Conservation (phyloP, 2,113 vertebrate genomes). For the Benitochromis conjunctus region DNA sequence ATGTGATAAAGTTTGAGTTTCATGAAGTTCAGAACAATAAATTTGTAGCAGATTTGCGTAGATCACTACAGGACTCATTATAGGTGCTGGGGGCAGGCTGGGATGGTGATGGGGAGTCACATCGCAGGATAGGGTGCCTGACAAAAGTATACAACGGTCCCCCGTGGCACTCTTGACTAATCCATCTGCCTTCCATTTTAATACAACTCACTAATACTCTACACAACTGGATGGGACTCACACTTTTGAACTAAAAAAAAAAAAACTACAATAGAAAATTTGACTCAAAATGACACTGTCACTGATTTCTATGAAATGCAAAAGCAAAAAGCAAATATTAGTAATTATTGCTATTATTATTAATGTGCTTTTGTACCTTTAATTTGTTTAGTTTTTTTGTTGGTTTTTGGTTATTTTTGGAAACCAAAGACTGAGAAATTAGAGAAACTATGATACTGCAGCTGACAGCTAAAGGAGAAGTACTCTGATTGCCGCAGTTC, state of each 20-base stretch:
- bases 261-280: rapidly evolving
- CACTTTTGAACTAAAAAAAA: background rate
- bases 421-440: background rate
- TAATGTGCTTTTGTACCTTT: background rate
- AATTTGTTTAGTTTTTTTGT: background rate
- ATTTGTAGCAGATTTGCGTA: background rate
- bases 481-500: background rate
- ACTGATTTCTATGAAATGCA: background rate
- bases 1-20: background rate
- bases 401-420: background rate
- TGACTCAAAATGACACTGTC: background rate
- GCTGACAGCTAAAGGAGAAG: background rate
- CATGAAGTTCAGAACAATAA: background rate
- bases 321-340: rapidly evolving
- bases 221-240: background rate
- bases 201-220: background rate
- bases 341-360: background rate
- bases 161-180: no score
- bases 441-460: background rate
- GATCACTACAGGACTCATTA: background rate
- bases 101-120: background rate
- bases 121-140: background rate
- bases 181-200: background rate
- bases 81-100: background rate
- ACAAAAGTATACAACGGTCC: background rate